These are phyloP conservation scores for Manis javanica DNA, from an alignment of 2,797 vertebrate species.

Conservation along the genomic window DNA sequence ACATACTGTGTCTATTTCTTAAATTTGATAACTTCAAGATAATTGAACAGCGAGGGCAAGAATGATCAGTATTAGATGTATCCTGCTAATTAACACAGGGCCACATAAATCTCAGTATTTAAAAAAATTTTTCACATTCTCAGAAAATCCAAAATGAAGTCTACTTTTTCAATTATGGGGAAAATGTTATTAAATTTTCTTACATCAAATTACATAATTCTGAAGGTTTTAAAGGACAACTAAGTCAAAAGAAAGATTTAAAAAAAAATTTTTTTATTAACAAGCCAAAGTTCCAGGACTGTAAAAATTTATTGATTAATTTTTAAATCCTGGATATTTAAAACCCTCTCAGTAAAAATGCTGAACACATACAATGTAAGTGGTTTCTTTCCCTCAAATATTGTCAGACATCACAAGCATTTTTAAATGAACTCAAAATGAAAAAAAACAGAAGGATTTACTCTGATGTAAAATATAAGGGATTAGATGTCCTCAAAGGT, in stretches of 20 bases:
- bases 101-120: conserved; percentile 82
- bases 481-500: conserved; percentile 95
- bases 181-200: conserved; percentile 77
- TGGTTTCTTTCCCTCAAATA: conserved; percentile 81
- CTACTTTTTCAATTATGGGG: conserved; percentile 75
- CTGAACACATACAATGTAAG: conserved; percentile 72
- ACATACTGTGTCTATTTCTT: conserved; percentile 72
- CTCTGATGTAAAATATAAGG: conserved; percentile 87
- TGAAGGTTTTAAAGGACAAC: conserved; percentile 87
- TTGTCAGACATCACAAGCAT: conserved; percentile 73
- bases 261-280: conserved; percentile 72
- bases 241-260: conserved; percentile 82
- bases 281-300: conserved; percentile 74
- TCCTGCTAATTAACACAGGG: conserved; percentile 85
- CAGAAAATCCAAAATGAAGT: conserved; percentile 83
- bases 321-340: conserved; percentile 79
- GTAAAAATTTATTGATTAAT: conserved; percentile 71
- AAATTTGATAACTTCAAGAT: conserved; percentile 74
- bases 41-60: conserved; percentile 74
- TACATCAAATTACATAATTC: conserved; percentile 85
- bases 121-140: conserved; percentile 79
- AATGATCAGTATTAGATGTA: conserved; percentile 83
- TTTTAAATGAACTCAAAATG: conserved; percentile 76
- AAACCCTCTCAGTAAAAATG: conserved; percentile 80
- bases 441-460: conserved; percentile 83